phyloP scores from a whole-genome alignment of 2,888 invertebrate species.

The Hyles lineata region DNA sequence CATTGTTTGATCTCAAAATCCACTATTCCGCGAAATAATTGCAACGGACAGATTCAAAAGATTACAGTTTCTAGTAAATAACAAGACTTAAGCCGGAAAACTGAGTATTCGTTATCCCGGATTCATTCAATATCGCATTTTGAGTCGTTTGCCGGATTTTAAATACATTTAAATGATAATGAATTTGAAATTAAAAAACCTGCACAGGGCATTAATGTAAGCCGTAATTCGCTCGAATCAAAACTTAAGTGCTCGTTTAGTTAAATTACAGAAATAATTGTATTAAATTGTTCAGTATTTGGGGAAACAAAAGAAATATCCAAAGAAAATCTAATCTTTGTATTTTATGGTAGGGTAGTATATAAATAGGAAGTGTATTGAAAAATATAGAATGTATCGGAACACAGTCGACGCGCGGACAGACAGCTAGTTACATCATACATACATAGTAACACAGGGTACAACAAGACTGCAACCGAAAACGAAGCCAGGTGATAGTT shows the following conservation, averaged over 20 bases:
- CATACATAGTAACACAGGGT: too few species aligned
- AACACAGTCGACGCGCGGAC: too few species aligned
- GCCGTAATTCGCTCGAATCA: background rate
- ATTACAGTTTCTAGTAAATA: background rate
- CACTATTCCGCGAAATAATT: slow-evolving; percentile 4
- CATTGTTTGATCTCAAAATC: background rate
- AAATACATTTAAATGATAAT: slow-evolving; percentile 1
- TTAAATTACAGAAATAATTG: background rate
- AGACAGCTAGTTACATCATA: too few species aligned
- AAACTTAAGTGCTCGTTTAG: background rate
- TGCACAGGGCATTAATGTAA: background rate
- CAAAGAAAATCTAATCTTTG: too few species aligned
- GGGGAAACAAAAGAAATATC: too few species aligned
- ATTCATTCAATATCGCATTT: slow-evolving; percentile 14
- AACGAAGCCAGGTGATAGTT: too few species aligned
- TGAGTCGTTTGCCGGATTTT: slow-evolving; percentile 11
- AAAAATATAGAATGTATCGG: too few species aligned
- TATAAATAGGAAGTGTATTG: too few species aligned
- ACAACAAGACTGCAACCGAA: too few species aligned
- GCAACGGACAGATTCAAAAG: background rate
- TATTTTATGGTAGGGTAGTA: too few species aligned
- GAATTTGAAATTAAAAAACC: background rate
- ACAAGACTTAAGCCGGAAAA: background rate
- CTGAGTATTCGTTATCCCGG: slow-evolving; percentile 3
- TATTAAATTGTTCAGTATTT: background rate